Conservation (phyloP, 2,113 vertebrate genomes). For the Hoplias malabaricus region DNA sequence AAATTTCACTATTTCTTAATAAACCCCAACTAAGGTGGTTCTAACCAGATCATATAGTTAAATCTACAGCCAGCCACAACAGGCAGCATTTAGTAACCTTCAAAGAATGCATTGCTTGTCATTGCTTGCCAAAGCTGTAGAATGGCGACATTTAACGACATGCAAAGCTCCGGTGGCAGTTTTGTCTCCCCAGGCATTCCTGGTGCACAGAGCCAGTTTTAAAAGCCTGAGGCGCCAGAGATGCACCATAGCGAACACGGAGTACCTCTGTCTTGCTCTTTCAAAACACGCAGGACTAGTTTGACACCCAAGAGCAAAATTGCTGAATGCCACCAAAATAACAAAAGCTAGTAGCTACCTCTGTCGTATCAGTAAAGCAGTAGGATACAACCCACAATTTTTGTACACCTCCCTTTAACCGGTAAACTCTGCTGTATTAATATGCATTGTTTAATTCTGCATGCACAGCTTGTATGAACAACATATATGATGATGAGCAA, state of each 20-base stretch:
- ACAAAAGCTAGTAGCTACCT: neutral
- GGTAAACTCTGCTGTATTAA: too few relatives aligned
- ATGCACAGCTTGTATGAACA: neutral
- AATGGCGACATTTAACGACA: conserved; percentile 35
- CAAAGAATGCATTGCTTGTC: neutral
- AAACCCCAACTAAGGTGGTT: neutral
- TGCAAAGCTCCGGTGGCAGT: conserved; percentile 31
- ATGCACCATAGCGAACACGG: neutral
- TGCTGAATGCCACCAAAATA: neutral
- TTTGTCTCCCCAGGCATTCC: conserved; percentile 43
- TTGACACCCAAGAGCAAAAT: conserved; percentile 19
- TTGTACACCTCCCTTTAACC: too few relatives aligned
- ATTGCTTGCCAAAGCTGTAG: conserved; percentile 14
- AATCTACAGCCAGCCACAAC: neutral
- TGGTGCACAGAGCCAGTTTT: conserved; percentile 59
- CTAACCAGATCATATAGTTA: neutral
- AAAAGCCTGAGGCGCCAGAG: conserved; percentile 50
- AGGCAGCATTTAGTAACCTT: neutral
- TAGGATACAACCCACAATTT: neutral
- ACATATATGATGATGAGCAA: neutral
- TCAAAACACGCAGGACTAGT: conserved; percentile 48
- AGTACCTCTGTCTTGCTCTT: neutral
- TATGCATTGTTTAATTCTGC: too few relatives aligned
- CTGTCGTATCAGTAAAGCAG: neutral
- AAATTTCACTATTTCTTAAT: too few relatives aligned